These are phyloP conservation scores for Stenotaenia linearis DNA, from an alignment of 2,888 invertebrate genomes.

Conservation along the genomic window DNA sequence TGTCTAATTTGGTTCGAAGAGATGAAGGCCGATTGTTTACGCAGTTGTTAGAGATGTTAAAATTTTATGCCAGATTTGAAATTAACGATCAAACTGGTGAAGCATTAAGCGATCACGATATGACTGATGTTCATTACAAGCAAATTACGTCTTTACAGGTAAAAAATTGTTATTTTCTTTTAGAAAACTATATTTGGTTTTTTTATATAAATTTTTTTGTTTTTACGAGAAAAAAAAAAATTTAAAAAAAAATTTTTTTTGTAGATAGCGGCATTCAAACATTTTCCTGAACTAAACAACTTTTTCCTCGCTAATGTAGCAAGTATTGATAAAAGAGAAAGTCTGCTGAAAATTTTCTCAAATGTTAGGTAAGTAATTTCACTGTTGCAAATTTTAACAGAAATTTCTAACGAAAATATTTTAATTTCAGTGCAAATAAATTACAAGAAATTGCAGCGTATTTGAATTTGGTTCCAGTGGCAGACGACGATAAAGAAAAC, in stretches of 20 bases:
- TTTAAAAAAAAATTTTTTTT: slow-evolving; percentile 27
- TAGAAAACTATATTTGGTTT: too few relatives aligned
- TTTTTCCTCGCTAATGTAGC: slow-evolving; percentile 92
- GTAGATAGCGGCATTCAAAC: slow-evolving; percentile 86
- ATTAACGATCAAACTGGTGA: slow-evolving; percentile 95
- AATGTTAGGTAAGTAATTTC: neutral
- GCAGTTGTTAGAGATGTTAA: slow-evolving; percentile 87
- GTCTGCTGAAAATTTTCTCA: slow-evolving; percentile 58
- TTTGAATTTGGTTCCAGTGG: slow-evolving; percentile 74
- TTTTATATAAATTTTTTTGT: too few relatives aligned
- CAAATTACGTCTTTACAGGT: slow-evolving; percentile 85
- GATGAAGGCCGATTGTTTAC: slow-evolving; percentile 82
- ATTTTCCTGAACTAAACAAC: slow-evolving; percentile 75
- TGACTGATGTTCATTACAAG: slow-evolving; percentile 88
- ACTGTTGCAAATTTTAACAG: neutral
- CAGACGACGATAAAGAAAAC: slow-evolving; percentile 55
- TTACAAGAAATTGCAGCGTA: slow-evolving; percentile 80
- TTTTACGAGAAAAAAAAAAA: neutral
- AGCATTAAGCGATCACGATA: slow-evolving; percentile 85
- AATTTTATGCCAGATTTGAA: slow-evolving; percentile 95
- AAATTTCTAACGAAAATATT: slow-evolving; percentile 34
- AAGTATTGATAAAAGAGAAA: slow-evolving; percentile 83
- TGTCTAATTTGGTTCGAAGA: slow-evolving; percentile 66
- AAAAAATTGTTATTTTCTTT: too few relatives aligned
- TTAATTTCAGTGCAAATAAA: slow-evolving; percentile 60